phyloP scores from a whole-genome alignment of 2,888 invertebrate species.

The Melitaea athalia region DNA sequence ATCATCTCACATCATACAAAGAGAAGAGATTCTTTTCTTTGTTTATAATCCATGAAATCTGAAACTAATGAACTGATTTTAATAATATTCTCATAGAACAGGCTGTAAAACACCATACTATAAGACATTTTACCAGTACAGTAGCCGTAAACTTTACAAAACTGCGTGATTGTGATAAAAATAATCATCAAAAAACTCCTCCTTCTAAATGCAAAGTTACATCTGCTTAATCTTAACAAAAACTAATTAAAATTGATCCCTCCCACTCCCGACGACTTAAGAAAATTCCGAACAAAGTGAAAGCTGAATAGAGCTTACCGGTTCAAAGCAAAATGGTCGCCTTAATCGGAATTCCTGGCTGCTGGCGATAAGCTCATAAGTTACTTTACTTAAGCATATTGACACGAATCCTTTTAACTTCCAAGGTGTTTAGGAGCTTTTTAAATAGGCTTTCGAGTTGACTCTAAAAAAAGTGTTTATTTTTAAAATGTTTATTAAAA shows the following conservation, averaged over 20 bases:
- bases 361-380: conserved; percentile 41
- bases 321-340: conserved; percentile 36
- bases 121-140: no score
- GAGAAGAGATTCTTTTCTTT: no score
- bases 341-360: conserved; percentile 39
- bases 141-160: no score
- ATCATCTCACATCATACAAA: no score
- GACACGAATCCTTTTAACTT: conserved; percentile 26
- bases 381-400: conserved; percentile 41
- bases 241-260: conserved; percentile 31
- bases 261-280: conserved; percentile 30
- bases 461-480: not conserved
- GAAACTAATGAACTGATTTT: no score
- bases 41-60: no score
- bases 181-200: no score
- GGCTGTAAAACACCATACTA: no score
- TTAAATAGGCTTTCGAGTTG: conserved; percentile 3
- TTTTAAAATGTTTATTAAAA: not conserved
- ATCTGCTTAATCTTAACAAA: conserved; percentile 33
- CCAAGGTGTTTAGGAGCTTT: conserved; percentile 24
- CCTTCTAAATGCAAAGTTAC: no score
- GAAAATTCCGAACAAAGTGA: conserved; percentile 23
- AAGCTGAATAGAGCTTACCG: conserved; percentile 29
- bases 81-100: no score
- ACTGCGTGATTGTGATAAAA: no score